Evolutionary conservation across 2,113 vertebrate genomes (phyloP), one percentile per base, ranked within the genome.

Genomic region (Indicator indicator): DNA sequence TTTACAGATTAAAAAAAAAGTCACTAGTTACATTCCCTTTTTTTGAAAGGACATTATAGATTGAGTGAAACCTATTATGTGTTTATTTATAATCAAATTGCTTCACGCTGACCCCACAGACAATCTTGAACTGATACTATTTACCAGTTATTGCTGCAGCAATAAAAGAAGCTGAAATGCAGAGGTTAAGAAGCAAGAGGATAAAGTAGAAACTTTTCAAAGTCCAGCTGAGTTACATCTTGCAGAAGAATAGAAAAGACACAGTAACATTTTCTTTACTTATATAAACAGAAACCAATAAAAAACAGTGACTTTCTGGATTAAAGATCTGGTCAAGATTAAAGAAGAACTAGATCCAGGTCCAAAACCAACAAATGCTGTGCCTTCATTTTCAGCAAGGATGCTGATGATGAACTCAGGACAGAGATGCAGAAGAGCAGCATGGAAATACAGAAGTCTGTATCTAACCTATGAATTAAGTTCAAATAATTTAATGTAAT

Each of bases 141-240:
- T 88, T 83, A 33, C 33, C 23, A 78, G 20, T 44, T 86, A 74
- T 15, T 93, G 42, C 9, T 74, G 15, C 32, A 58, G 30, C 33
- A 84, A 68, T 83, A 38, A 86, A 60, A 71, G 65, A 68, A 86
- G 5, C 4, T 72, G 33, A 77, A 87, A 91, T 50, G 6, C 48
- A 23, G 54, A 90, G 74, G 38, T 86, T 63, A 78, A 54, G 32
- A 84, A 71, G 32, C 7, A 65, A 85, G 28, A 84, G 28, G 3
- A 64, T 52, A 26, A 80, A 71, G 20, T 6, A 83, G 32, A 78
- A 77, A 54, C 2, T 83, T 84, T 33, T 19, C 8, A 8, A 86
- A 71, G 28, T 68, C 74, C 87, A 75, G 70, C 84, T 95, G 89
- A 86, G 48, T 81, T 89, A 42, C 19, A 89, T 84, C 87, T 91